A percentile compares a stretch with the other conserved stretches of the same genome.
Conservation (phyloP, 2,797 vertebrate species). For the Neoniphon sammara region DNA sequence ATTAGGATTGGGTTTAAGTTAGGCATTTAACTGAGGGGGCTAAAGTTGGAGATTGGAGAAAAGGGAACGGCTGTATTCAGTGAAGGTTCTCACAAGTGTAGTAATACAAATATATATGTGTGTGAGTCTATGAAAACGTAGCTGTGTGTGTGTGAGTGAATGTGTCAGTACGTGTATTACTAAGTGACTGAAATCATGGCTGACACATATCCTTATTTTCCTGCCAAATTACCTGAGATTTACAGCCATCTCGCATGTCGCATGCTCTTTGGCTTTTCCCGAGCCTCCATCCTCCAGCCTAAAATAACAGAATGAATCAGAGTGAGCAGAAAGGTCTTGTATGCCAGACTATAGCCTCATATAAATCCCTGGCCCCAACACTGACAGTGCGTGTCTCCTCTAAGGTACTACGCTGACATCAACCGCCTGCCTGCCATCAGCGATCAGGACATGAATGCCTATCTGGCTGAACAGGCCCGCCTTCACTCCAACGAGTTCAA, state of each 20-base stretch:
- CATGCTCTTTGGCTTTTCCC: conserved; percentile 32
- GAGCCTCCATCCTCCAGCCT: no score
- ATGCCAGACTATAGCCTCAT: conserved; percentile 37
- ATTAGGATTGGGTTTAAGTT: background rate
- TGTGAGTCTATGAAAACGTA: background rate
- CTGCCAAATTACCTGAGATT: conserved; percentile 37
- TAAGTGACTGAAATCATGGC: conserved; percentile 16
- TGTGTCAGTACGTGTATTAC: background rate
- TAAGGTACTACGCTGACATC: conserved; percentile 96
- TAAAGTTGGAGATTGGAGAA: background rate
- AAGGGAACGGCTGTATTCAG: no score
- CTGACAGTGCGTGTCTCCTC: conserved; percentile 48
- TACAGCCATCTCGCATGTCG: conserved; percentile 1
- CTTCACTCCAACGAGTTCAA: conserved; percentile 93
- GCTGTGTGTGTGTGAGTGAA: background rate
- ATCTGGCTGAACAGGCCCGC: conserved; percentile 95
- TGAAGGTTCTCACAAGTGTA: no score
- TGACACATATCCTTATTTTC: conserved; percentile 38
- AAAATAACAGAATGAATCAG: conserved; percentile 13
- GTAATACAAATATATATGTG: background rate
- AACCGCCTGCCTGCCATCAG: conserved; percentile 95
- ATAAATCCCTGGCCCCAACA: conserved; percentile 16
- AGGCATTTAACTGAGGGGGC: background rate
- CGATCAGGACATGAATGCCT: conserved; percentile 98
- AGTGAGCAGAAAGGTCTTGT: conserved; percentile 43